phyloP scores from a whole-genome alignment of 2,113 vertebrate genomes.

The Colossoma macropomum region DNA sequence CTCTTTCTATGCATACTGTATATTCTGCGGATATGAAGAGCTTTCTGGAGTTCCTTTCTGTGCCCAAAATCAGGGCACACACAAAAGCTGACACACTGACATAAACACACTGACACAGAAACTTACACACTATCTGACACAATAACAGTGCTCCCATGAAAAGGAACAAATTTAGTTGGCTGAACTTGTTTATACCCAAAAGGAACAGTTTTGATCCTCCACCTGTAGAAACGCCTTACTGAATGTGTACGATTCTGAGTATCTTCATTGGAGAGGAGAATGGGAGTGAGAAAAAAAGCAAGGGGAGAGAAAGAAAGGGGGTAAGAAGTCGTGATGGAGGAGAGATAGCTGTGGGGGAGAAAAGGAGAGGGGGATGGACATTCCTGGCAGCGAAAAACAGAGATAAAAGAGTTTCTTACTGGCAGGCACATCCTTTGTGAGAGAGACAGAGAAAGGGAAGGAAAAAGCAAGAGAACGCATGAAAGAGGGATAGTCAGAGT shows the following conservation, averaged over 20 bases:
- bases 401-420: slow-evolving; percentile 77
- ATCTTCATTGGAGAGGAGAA: neutral
- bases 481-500: slow-evolving; percentile 80
- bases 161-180: neutral
- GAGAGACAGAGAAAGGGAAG: slow-evolving; percentile 79
- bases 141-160: neutral
- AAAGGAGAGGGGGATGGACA: slow-evolving; percentile 59
- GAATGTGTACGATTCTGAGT: neutral
- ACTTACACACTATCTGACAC: slow-evolving; percentile 53
- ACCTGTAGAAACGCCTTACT: neutral
- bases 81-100: slow-evolving; percentile 78
- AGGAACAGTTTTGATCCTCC: neutral
- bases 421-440: slow-evolving; percentile 80
- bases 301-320: neutral
- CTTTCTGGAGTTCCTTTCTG: slow-evolving; percentile 61
- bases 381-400: slow-evolving; percentile 78
- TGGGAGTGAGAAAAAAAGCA: neutral
- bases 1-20: slow-evolving; percentile 13
- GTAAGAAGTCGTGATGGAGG: slow-evolving; percentile 4
- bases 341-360: slow-evolving; percentile 34
- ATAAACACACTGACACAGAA: slow-evolving; percentile 78
- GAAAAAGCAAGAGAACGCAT: slow-evolving; percentile 72
- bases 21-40: slow-evolving; percentile 30
- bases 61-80: slow-evolving; percentile 72
- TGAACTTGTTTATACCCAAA: neutral